phyloP scores from a whole-genome alignment of 2,113 vertebrate genomes.

The Murina feae region DNA sequence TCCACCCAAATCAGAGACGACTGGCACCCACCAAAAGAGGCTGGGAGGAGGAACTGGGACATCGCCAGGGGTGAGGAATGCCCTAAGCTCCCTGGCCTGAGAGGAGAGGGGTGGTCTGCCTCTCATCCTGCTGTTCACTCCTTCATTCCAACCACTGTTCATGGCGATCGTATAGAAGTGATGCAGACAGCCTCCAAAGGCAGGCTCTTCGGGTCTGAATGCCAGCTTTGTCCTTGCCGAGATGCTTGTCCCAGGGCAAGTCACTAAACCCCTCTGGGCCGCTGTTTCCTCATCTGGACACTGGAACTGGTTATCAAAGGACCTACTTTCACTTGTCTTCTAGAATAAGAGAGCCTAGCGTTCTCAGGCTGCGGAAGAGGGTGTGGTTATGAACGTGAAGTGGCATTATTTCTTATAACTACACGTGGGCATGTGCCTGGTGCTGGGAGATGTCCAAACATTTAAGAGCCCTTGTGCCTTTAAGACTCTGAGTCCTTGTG shows the following conservation, averaged over 20 bases:
- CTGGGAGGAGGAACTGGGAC: background rate
- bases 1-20: background rate
- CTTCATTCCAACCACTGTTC: rapidly evolving
- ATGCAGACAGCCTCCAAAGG: background rate
- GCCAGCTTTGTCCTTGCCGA: background rate
- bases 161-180: rapidly evolving
- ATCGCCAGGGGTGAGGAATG: background rate
- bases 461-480: background rate
- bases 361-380: background rate
- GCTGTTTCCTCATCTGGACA: background rate
- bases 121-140: background rate
- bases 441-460: rapidly evolving
- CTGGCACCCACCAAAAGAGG: background rate
- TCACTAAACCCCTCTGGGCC: background rate
- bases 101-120: background rate
- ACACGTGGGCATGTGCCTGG: rapidly evolving
- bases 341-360: background rate
- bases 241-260: background rate
- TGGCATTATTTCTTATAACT: background rate
- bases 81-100: too few species aligned
- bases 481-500: background rate
- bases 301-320: background rate
- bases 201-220: too few species aligned
- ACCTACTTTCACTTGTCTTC: background rate
- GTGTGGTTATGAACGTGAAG: background rate